These are phyloP conservation scores for Vollenhovia emeryi DNA, from an alignment of 1,140 invertebrate genomes.

Conservation along the genomic window DNA sequence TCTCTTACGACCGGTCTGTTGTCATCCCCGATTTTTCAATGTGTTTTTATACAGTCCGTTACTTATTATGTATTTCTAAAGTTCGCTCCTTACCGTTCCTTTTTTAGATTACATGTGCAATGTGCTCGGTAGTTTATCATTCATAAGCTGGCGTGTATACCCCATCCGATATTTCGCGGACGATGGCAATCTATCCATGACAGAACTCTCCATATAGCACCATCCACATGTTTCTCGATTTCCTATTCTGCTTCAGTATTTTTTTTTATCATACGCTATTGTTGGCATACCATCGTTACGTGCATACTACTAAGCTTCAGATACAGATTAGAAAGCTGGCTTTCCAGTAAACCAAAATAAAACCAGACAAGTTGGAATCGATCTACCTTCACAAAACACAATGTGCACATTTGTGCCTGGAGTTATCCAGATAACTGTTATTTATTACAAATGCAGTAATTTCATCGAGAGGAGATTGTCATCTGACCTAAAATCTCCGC, in stretches of 20 bases:
- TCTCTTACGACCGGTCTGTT: background rate
- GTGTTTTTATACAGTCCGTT: background rate
- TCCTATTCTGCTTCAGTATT: constrained; percentile 19
- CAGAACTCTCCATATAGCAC: constrained; percentile 43
- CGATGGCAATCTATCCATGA: constrained; percentile 59
- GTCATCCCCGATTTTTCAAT: background rate
- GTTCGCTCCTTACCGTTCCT: background rate
- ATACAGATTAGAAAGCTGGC: constrained; percentile 65
- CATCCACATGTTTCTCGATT: constrained; percentile 53
- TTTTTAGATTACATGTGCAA: constrained; percentile 21
- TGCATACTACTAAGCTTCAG: constrained; percentile 45
- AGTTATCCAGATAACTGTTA: constrained; percentile 30
- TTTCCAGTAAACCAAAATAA: constrained; percentile 53
- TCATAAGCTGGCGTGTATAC: constrained; percentile 49
- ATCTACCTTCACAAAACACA: constrained; percentile 40
- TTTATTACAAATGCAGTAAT: constrained; percentile 20
- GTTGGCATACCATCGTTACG: constrained; percentile 35
- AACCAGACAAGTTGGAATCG: constrained; percentile 50
- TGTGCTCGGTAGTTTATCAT: constrained; percentile 55
- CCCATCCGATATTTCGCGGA: constrained; percentile 52
- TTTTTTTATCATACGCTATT: constrained; percentile 58
- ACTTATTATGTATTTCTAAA: background rate
- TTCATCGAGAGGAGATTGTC: background rate
- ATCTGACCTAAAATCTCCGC: background rate
- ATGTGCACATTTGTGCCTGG: background rate